A percentile compares a stretch with the other conserved stretches of the same genome.
Evolutionary conservation across 1,140 invertebrate genomes (phyloP).

Genomic region (Oscheius sp.): DNA sequence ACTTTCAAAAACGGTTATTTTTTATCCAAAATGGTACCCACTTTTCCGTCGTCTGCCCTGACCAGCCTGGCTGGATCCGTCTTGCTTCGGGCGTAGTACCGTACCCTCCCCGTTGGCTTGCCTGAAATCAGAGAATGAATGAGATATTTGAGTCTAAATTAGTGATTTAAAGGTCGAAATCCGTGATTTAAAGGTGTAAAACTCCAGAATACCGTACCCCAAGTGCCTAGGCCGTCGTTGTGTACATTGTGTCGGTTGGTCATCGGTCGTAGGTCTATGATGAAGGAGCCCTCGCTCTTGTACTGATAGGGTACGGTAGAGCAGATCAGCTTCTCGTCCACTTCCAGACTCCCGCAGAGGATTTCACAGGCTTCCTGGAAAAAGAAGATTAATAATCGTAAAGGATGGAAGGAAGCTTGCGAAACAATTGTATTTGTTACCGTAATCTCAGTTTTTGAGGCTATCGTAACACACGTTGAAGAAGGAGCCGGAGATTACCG

Average conservation of each 20-base stretch:
- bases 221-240: not conserved
- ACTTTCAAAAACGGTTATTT: not conserved
- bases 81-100: not conserved
- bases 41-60: not conserved
- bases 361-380: not conserved
- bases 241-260: not conserved
- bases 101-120: not conserved
- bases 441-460: too few species aligned
- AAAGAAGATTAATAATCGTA: not conserved
- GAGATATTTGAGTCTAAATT: too few species aligned
- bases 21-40: not conserved
- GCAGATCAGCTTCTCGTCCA: not conserved
- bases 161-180: too few species aligned
- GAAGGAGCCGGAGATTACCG: too few species aligned
- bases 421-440: too few species aligned
- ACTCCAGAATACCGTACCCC: not conserved
- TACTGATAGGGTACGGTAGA: not conserved
- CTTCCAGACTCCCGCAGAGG: not conserved
- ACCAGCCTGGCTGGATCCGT: not conserved
- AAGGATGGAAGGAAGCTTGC: too few species aligned
- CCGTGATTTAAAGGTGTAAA: not conserved
- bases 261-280: not conserved
- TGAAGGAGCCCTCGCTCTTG: not conserved
- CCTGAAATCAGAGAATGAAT: too few species aligned
- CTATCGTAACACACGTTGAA: too few species aligned